Conservation (phyloP, 1,140 invertebrate species). For the Littorina saxatilis region DNA sequence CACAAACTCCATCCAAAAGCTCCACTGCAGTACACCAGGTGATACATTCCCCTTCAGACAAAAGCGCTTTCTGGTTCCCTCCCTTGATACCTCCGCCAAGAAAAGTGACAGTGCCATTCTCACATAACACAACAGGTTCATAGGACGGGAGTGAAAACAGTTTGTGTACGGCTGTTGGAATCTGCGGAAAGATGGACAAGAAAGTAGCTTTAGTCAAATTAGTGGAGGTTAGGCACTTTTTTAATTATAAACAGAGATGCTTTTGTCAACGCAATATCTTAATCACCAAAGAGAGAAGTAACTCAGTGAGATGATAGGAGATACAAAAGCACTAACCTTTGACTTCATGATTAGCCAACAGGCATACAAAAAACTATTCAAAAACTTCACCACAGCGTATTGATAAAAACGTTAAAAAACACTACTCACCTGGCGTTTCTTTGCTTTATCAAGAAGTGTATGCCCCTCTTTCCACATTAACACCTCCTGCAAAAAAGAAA, state of each 20-base stretch:
- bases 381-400: too few relatives aligned
- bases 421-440: constrained; percentile 33
- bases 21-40: background rate
- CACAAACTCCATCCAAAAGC: background rate
- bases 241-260: too few relatives aligned
- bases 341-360: too few relatives aligned
- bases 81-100: background rate
- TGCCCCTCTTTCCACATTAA: constrained; percentile 10
- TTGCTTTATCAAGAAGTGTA: constrained; percentile 28
- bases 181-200: background rate
- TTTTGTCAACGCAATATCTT: too few relatives aligned
- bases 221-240: too few relatives aligned
- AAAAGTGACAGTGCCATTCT: constrained; percentile 16
- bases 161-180: background rate
- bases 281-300: constrained; percentile 1
- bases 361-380: too few relatives aligned
- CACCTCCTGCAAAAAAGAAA: constrained; percentile 24
- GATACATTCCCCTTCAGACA: background rate
- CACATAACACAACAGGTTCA: constrained; percentile 27
- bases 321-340: too few relatives aligned
- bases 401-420: too few relatives aligned
- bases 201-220: background rate
- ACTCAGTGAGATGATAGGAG: constrained; percentile 2
- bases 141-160: background rate
- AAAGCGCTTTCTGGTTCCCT: background rate